A percentile compares a stretch with the other conserved stretches of the same genome.
These are phyloP conservation scores for Momotus momota DNA, from an alignment of 2,797 vertebrate species.

Conservation along the genomic window DNA sequence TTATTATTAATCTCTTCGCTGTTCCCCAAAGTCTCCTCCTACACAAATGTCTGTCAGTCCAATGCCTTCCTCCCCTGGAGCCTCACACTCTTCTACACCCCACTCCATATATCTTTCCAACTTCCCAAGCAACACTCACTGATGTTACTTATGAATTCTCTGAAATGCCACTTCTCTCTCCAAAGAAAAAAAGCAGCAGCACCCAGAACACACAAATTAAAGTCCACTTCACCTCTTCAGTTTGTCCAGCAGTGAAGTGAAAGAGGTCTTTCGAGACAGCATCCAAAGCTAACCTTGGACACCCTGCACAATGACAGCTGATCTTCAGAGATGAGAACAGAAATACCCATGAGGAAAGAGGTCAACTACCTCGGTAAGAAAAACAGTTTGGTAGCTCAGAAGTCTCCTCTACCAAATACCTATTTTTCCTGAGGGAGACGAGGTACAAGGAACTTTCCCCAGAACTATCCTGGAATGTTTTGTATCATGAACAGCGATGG, in stretches of 20 bases:
- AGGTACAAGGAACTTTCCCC: neutral
- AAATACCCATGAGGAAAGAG: neutral
- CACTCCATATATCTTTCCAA: too few relatives aligned
- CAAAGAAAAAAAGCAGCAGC: neutral
- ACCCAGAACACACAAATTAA: neutral
- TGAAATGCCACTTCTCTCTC: neutral
- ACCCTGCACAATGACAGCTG: neutral
- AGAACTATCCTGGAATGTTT: neutral
- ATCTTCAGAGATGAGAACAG: neutral
- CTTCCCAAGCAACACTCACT: neutral
- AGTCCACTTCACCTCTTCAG: neutral
- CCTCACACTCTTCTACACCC: neutral
- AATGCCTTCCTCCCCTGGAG: neutral
- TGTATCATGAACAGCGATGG: neutral
- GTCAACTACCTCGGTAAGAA: neutral
- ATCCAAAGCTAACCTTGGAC: neutral
- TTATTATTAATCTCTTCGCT: neutral
- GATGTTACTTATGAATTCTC: neutral
- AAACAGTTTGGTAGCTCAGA: neutral
- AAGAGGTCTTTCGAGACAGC: neutral
- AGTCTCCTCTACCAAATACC: neutral
- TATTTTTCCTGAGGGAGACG: neutral
- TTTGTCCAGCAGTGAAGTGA: neutral
- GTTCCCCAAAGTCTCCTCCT: neutral
- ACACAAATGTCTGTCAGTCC: fast-evolving